Conservation (phyloP, 2,113 vertebrate genomes). For the Passer montanus region DNA sequence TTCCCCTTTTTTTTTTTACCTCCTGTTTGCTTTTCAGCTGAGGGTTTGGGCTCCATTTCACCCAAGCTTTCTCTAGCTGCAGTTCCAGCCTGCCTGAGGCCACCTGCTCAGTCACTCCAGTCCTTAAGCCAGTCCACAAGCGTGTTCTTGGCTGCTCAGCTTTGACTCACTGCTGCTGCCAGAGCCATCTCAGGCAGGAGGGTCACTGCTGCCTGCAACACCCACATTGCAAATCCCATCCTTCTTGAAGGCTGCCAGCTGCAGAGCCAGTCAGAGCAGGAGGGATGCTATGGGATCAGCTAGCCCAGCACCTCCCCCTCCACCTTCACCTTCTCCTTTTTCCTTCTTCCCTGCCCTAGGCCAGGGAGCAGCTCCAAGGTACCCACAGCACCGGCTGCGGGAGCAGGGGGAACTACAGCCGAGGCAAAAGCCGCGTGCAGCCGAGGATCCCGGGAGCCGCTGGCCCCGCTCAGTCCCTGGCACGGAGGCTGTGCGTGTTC, state of each 20-base stretch:
- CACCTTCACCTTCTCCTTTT: not conserved
- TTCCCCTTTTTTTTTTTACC: not conserved
- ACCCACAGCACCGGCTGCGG: not conserved
- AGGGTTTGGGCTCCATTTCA: not conserved
- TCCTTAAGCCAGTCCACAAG: rapidly evolving
- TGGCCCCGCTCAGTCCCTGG: rapidly evolving
- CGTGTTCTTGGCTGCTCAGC: not conserved
- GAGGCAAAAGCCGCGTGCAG: rapidly evolving
- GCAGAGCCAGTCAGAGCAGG: not conserved
- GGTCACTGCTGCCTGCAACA: not conserved
- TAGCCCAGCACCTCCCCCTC: not conserved
- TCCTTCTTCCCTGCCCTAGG: not conserved
- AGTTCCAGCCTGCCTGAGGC: not conserved
- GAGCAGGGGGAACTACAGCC: constrained; percentile 9
- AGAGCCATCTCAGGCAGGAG: rapidly evolving
- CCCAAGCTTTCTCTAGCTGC: not conserved
- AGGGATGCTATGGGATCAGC: not conserved
- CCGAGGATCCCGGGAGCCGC: rapidly evolving
- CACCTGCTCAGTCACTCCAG: not conserved
- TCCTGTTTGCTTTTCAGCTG: not conserved
- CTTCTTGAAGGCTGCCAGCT: not conserved
- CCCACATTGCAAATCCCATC: rapidly evolving
- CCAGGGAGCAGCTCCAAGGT: not conserved
- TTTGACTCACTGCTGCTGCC: not conserved
- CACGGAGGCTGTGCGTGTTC: not conserved